Evolutionary conservation across 2,888 invertebrate genomes (phyloP).

Genomic region (Phortica okadai): DNA sequence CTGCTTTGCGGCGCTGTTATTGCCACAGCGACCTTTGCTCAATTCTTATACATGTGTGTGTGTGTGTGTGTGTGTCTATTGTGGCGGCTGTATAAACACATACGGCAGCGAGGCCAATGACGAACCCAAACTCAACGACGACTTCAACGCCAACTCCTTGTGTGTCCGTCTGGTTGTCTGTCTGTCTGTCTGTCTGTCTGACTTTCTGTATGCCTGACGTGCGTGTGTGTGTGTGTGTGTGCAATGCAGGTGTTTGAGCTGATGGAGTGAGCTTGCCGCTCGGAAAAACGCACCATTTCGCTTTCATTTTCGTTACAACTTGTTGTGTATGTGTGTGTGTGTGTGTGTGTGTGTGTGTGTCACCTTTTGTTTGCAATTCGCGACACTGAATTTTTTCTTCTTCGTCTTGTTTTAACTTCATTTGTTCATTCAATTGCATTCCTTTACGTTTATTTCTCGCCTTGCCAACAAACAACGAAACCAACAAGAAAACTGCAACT

Average conservation of each 20-base stretch:
- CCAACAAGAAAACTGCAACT: constrained; percentile 22
- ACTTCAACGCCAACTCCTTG: not conserved
- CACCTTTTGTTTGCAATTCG: too few species aligned
- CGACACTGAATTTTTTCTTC: too few species aligned
- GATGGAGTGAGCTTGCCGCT: not conserved
- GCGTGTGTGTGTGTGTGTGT: not conserved
- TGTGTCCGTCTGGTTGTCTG: not conserved
- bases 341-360: too few species aligned
- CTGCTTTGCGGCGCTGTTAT: too few species aligned
- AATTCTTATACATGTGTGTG: not conserved
- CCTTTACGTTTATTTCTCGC: too few species aligned
- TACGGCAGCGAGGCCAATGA: not conserved
- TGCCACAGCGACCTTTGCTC: not conserved
- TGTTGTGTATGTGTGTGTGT: too few species aligned
- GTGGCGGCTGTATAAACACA: not conserved
- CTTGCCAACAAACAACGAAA: not conserved
- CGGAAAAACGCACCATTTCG: not conserved
- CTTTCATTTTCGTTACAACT: too few species aligned
- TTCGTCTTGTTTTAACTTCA: too few species aligned
- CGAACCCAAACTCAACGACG: not conserved
- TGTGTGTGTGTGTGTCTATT: constrained; percentile 18
- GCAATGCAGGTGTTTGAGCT: not conserved
- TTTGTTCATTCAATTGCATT: too few species aligned
- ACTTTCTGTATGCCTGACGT: not conserved
- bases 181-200: not conserved